A percentile compares a stretch with the other conserved stretches of the same genome.
These are phyloP conservation scores for Oncorhynchus clarkii DNA, from an alignment of 2,113 vertebrate species.

Conservation along the genomic window DNA sequence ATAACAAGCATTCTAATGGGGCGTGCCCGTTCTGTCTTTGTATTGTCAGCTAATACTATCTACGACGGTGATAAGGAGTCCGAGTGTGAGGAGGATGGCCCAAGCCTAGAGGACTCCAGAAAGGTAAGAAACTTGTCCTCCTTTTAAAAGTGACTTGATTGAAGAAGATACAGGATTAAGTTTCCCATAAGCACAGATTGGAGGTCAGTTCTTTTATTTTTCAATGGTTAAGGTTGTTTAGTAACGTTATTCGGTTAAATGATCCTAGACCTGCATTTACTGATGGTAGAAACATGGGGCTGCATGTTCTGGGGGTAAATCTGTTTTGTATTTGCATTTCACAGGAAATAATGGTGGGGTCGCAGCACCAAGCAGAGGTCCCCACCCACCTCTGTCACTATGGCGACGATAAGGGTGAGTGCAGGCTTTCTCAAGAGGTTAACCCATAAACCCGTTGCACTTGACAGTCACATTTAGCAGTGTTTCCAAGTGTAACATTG, in stretches of 20 bases:
- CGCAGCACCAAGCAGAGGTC: constrained; percentile 95
- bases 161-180: too few species aligned
- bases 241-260: too few species aligned
- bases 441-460: background rate
- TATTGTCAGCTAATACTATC: constrained; percentile 82
- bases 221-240: background rate
- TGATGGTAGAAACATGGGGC: background rate
- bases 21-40: constrained; percentile 10
- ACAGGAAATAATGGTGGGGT: constrained; percentile 98
- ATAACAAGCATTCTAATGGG: background rate
- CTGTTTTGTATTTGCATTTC: constrained; percentile 17
- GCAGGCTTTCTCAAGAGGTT: background rate
- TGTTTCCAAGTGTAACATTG: background rate
- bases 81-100: constrained; percentile 87
- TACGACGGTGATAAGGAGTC: constrained; percentile 96
- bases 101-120: constrained; percentile 90
- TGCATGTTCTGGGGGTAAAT: background rate
- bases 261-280: background rate
- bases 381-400: constrained; percentile 84
- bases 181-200: background rate
- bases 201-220: background rate
- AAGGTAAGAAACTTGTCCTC: constrained; percentile 75
- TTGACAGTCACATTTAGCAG: background rate
- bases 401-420: constrained; percentile 76
- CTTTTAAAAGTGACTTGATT: background rate